These are phyloP conservation scores for Nannoperca australis DNA, from an alignment of 2,797 vertebrate species.

Conservation along the genomic window DNA sequence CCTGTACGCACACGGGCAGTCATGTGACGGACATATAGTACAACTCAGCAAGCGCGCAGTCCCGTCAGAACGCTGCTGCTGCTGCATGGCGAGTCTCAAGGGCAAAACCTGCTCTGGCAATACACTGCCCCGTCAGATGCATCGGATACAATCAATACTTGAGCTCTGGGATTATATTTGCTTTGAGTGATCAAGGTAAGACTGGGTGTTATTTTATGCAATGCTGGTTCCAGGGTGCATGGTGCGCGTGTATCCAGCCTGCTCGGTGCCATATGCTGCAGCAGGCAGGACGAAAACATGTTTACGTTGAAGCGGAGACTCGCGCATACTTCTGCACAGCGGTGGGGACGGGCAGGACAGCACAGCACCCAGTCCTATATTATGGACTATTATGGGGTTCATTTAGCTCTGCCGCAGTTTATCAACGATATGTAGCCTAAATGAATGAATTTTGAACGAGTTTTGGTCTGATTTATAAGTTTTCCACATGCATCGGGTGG, in stretches of 20 bases:
- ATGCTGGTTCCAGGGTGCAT: background rate
- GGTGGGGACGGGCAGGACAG: background rate
- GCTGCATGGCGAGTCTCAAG: slow-evolving; percentile 73
- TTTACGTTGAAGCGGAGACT: slow-evolving; percentile 77
- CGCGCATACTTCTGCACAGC: slow-evolving; percentile 52
- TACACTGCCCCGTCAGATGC: slow-evolving; percentile 6
- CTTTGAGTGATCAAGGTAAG: slow-evolving; percentile 59
- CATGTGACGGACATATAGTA: slow-evolving; percentile 88
- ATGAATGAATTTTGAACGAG: slow-evolving; percentile 3
- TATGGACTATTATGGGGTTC: background rate
- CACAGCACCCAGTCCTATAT: background rate
- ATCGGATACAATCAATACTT: slow-evolving; percentile 18
- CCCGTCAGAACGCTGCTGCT: slow-evolving; percentile 28
- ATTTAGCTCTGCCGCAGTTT: background rate
- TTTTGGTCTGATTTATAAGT: background rate
- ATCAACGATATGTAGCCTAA: background rate
- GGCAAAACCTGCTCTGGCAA: slow-evolving; percentile 56
- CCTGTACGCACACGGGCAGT: slow-evolving; percentile 64
- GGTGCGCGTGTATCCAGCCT: slow-evolving; percentile 15
- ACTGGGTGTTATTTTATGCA: background rate
- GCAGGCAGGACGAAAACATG: slow-evolving; percentile 81
- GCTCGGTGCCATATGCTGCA: slow-evolving; percentile 62
- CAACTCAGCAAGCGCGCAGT: slow-evolving; percentile 74
- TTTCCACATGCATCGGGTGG: background rate
- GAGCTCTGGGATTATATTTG: slow-evolving; percentile 35